Evolutionary conservation across 2,797 vertebrate species (phyloP).

Genomic region (Molossus molossus): DNA sequence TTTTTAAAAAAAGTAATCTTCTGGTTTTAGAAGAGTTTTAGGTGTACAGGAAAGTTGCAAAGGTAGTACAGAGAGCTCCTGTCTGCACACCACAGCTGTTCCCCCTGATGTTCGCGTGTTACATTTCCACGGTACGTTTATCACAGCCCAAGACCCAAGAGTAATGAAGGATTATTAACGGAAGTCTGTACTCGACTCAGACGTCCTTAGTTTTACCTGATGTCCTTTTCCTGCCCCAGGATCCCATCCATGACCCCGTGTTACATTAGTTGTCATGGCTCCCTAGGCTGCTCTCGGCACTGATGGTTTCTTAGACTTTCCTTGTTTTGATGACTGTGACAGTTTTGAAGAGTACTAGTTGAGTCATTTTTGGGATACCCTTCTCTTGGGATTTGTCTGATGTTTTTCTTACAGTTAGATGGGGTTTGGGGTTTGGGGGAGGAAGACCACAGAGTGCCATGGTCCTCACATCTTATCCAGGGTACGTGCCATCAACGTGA

Average conservation of each 20-base stretch:
- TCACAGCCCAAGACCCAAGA: not conserved
- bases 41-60: not conserved
- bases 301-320: not conserved
- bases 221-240: no score
- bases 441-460: not conserved
- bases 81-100: fast-evolving
- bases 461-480: fast-evolving
- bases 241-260: fast-evolving
- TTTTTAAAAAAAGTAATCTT: not conserved
- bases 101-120: not conserved
- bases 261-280: not conserved
- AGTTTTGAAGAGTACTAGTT: not conserved
- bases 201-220: not conserved
- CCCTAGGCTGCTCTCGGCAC: not conserved
- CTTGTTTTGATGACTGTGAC: not conserved
- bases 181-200: not conserved
- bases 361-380: not conserved
- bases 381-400: not conserved
- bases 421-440: not conserved
- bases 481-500: fast-evolving
- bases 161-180: not conserved
- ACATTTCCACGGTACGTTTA: fast-evolving
- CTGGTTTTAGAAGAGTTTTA: not conserved
- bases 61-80: not conserved
- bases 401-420: not conserved